Percentiles rank a stretch among this genome's conserved stretches.
These are phyloP conservation scores for Picathartes gymnocephalus DNA, from an alignment of 2,113 vertebrate genomes.

Conservation along the genomic window DNA sequence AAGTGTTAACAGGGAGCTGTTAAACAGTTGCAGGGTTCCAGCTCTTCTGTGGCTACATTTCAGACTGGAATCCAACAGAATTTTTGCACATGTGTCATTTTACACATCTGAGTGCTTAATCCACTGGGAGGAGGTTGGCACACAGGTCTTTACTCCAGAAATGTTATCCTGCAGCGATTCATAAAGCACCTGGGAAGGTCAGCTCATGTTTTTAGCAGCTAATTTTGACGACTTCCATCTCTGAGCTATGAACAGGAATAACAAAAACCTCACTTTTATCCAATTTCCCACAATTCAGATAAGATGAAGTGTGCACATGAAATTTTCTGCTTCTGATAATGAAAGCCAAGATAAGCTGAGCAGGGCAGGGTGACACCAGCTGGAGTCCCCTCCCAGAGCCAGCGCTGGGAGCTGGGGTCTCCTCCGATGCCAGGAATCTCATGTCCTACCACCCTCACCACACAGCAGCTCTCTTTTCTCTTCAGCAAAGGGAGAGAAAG, in stretches of 20 bases:
- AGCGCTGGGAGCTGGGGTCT: background rate
- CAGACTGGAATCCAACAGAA: background rate
- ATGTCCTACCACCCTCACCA: background rate
- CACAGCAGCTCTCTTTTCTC: background rate
- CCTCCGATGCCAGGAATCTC: background rate
- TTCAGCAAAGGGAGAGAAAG: background rate
- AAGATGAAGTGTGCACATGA: background rate
- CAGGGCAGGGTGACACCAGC: background rate
- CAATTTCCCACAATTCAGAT: background rate
- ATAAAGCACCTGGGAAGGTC: background rate
- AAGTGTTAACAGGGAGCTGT: background rate
- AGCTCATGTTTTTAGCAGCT: background rate
- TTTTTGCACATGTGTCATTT: background rate
- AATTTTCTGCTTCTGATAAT: background rate
- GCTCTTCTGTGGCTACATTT: background rate
- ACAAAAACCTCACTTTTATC: background rate
- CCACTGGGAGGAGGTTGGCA: background rate
- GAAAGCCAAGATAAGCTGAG: background rate
- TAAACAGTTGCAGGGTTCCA: conserved; percentile 16
- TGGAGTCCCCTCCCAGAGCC: background rate
- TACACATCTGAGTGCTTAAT: background rate
- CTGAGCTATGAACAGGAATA: background rate
- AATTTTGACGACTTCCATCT: background rate
- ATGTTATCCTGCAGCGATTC: background rate
- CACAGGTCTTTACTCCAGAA: background rate